These are phyloP conservation scores for Spongilla lacustris DNA, from an alignment of 37 sponge, comb jelly and placozoan genomes.

Conservation along the genomic window DNA sequence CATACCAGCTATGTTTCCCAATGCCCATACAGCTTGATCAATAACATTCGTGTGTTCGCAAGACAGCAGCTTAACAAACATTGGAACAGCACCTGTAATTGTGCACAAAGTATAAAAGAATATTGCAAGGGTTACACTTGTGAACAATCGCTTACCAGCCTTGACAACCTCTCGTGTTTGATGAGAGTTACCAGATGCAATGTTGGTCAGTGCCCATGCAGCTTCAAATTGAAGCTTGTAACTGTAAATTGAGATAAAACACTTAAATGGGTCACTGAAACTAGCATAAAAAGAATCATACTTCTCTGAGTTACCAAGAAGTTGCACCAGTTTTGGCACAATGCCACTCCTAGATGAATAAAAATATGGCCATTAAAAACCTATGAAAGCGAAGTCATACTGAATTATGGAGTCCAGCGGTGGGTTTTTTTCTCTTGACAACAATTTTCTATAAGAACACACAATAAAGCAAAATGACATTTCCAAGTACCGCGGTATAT, in stretches of 20 bases:
- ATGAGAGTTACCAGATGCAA: slow-evolving; percentile 90
- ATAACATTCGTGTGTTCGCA: slow-evolving; percentile 60
- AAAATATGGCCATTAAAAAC: not conserved
- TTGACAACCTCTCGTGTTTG: slow-evolving; percentile 93
- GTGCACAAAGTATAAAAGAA: too few relatives aligned
- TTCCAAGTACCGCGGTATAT: not conserved
- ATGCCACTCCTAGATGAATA: slow-evolving; percentile 67
- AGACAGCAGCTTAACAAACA: slow-evolving; percentile 81
- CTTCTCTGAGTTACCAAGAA: slow-evolving; percentile 49
- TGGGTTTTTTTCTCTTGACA: slow-evolving; percentile 68
- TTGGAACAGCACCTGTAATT: slow-evolving; percentile 79
- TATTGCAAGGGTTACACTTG: too few relatives aligned
- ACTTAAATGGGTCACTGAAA: not conserved
- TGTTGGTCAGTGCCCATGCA: slow-evolving; percentile 97
- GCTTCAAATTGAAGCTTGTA: slow-evolving; percentile 93
- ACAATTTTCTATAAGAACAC: slow-evolving; percentile 41
- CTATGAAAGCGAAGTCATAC: slow-evolving; percentile 28
- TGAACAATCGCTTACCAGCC: slow-evolving; percentile 73
- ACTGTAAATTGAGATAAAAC: too few relatives aligned
- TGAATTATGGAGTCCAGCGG: slow-evolving; percentile 64
- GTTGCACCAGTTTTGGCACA: slow-evolving; percentile 74
- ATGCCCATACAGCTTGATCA: slow-evolving; percentile 97
- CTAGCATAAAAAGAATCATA: not conserved
- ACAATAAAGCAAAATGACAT: too few relatives aligned
- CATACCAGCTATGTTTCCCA: slow-evolving; percentile 94